A percentile compares a stretch with the other conserved stretches of the same genome.
phyloP scores from a whole-genome alignment of 64 coral and sea anemone species.

The Pocillopora verrucosa region DNA sequence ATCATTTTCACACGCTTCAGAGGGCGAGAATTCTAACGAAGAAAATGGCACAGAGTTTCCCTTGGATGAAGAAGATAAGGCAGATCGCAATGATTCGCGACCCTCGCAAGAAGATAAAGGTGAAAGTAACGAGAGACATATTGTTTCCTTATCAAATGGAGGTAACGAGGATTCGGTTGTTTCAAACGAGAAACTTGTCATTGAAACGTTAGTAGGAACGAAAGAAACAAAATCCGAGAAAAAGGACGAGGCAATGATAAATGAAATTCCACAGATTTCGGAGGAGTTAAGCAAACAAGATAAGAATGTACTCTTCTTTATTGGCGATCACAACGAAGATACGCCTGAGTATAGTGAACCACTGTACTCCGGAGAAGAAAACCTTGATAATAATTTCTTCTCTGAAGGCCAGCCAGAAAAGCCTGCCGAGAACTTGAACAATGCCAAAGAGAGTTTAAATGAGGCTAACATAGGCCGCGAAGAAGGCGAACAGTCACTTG shows the following conservation, averaged over 20 bases:
- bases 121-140: not conserved
- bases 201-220: not conserved
- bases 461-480: not conserved
- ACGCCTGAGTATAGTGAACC: not conserved
- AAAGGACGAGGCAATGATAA: not conserved
- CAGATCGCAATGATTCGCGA: not conserved
- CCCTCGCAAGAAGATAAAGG: not conserved
- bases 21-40: constrained; percentile 16
- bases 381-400: constrained; percentile 31
- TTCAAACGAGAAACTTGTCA: not conserved
- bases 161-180: not conserved
- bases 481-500: not conserved
- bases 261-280: not conserved
- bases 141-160: not conserved
- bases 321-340: not conserved
- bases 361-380: not conserved
- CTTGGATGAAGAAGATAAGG: constrained; percentile 8
- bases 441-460: not conserved
- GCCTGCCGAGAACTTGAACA: not conserved
- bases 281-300: not conserved
- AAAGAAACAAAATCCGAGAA: constrained; percentile 6
- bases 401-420: constrained; percentile 5
- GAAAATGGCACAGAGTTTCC: constrained; percentile 8
- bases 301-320: constrained; percentile 15
- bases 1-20: constrained; percentile 41